Evolutionary conservation across 2,113 vertebrate genomes (phyloP), one percentile per base, ranked within the genome.

Genomic region (Ochotona princeps): DNA sequence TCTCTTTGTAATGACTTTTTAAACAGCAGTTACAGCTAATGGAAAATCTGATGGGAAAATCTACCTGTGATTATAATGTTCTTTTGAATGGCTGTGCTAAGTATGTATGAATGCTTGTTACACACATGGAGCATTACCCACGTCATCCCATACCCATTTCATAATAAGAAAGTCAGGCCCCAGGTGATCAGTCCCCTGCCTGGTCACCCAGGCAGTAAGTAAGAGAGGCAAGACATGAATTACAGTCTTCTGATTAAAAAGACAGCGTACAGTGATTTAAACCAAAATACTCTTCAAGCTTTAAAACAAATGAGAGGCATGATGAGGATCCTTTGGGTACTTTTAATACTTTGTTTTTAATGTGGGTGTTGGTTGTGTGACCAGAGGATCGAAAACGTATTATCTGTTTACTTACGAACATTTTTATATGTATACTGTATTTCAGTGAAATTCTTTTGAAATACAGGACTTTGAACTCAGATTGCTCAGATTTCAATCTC

Each of bases 1-100:
- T 91, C n/a, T 49, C 38, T 93, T 83, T 92, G 51, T 32, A 76
- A 67, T 13, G 60, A 10, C 80, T 61, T 49, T 67, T 73, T 70
- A 83, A 63, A 30, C 30, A 63, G 26, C 4, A 69, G 11, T 86
- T 54, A 75, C 51, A 70, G 70, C 25, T 61, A 49, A 69, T 49
- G 23, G 5, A 7, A 74, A 94, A 84, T 15, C 13, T 49, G 66
- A 38, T 14, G 5, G 32, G 51, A 15, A 63, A 90, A 76, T 11
- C 80, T 80, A 32, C 13, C 13, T 74, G 30, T n/a, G 51, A 54
- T 82, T 54, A 30, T 20, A 89, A 57, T 26, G 8, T 65, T 49
- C 18, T 83, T 51, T 6, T 32, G 15, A 72, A 28, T 44, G 49
- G 82, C 67, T 86, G 72, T 54, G 17, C 14, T 8, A 0, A 38